phyloP scores from a whole-genome alignment of 2,113 vertebrate species.

The Chaetura pelagica region DNA sequence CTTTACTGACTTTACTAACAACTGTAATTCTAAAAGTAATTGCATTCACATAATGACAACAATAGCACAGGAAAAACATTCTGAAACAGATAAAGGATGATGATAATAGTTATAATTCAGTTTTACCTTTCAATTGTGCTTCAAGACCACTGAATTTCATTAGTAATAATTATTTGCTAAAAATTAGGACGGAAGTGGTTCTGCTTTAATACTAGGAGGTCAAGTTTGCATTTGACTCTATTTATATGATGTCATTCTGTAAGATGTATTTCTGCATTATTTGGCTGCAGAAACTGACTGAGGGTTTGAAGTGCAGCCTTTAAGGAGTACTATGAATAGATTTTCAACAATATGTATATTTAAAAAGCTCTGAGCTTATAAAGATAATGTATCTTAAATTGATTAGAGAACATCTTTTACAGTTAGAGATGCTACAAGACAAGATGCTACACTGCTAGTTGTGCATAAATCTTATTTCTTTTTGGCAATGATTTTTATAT shows the following conservation, averaged over 20 bases:
- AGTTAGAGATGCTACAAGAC: slow-evolving; percentile 46
- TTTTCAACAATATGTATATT: slow-evolving; percentile 21
- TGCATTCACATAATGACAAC: neutral
- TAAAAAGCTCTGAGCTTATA: slow-evolving; percentile 39
- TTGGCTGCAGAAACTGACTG: neutral
- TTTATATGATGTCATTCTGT: neutral
- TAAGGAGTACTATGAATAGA: neutral
- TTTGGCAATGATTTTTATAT: slow-evolving; percentile 56
- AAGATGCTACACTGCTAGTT: neutral
- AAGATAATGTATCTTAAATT: slow-evolving; percentile 42
- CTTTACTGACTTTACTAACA: neutral
- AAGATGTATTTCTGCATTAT: neutral
- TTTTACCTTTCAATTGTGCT: neutral
- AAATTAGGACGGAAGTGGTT: neutral
- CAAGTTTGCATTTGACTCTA: neutral
- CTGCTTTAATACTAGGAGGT: neutral
- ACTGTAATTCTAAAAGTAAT: neutral
- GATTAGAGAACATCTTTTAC: slow-evolving; percentile 44
- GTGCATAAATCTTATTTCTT: slow-evolving; percentile 55
- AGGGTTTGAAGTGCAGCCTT: neutral
- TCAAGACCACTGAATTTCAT: neutral
- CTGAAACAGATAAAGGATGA: neutral
- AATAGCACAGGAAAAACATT: neutral
- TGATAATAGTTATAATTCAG: neutral
- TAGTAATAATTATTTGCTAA: neutral